Evolutionary conservation across 1,140 invertebrate genomes (phyloP), one percentile per base, ranked within the genome.

Genomic region (Magallana gigas): DNA sequence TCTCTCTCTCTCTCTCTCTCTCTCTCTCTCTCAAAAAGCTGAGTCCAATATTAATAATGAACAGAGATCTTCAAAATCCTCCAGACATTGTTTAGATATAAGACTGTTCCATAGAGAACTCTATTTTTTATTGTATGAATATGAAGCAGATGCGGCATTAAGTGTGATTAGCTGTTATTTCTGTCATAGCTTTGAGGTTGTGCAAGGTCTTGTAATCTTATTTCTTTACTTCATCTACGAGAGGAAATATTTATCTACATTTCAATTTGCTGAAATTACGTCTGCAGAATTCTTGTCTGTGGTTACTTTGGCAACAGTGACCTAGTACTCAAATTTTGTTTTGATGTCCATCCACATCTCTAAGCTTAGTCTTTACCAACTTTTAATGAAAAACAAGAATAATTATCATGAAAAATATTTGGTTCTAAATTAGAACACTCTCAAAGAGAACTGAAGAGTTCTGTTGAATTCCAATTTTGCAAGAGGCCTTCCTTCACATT

Each of bases 251-350:
- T 71, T 71, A 71, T 71, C 64, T 71, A 71, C 16, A 71, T 71
- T 71, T 71, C 64, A 71, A 71, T 71, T 71, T 71, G 64, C 64
- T 36, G 64, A 71, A 71, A 71, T 71, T 71, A 71, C 64, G 6
- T 71, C 64, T 71, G 64, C 18, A 12, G 64, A 18, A 71, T 71
- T 71, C 64, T 29, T 71, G 64, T 7, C 18, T 71, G 18, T 29
- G 23, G 64, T 71, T 71, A 11, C 64, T 71, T 3, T 71, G 64
- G 64, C 6, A 71, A 71, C 64, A 11, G 64, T 71, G 64, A 71
- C 18, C 64, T 11, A 23, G 64, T 23, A 18, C 64, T 23, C 5
- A 7, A 71, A 29, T 23, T 11, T 18, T 16, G 18, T 71, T 71
- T 71, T 71, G 64, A 71, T 71, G 64, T 71, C 64, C 64, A 8